Evolutionary conservation across 1,140 invertebrate species (phyloP).

Genomic region (Drosophila orena): DNA sequence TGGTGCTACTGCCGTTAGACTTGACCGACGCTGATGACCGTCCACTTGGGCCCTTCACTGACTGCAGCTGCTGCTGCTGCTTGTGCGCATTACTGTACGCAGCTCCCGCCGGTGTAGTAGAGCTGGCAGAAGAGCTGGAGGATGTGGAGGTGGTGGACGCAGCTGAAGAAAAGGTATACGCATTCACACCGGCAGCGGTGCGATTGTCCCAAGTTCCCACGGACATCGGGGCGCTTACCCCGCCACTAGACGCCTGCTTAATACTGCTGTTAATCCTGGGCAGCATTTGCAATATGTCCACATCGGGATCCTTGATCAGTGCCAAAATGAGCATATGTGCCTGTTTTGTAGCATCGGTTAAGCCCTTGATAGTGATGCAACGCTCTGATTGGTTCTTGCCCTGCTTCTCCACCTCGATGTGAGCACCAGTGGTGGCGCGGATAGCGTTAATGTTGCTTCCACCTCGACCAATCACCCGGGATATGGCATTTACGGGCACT

Average conservation of each 20-base stretch:
- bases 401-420: constrained; percentile 99
- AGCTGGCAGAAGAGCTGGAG: constrained; percentile 71
- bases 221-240: constrained; percentile 58
- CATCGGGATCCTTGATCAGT: constrained; percentile 96
- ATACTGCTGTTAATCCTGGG: constrained; percentile 88
- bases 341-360: constrained; percentile 95
- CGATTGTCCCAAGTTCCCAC: constrained; percentile 84
- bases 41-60: constrained; percentile 55
- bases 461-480: constrained; percentile 96
- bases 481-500: constrained; percentile 97
- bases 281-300: constrained; percentile 94
- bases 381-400: constrained; percentile 96
- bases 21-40: constrained; percentile 41
- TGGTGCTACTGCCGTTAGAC: constrained; percentile 54
- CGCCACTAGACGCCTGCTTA: constrained; percentile 76
- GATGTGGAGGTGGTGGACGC: constrained; percentile 74
- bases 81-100: constrained; percentile 82
- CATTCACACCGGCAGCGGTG: constrained; percentile 50
- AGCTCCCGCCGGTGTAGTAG: constrained; percentile 46
- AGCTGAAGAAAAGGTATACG: constrained; percentile 60
- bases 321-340: constrained; percentile 94
- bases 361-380: constrained; percentile 97
- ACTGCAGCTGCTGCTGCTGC: constrained; percentile 69
- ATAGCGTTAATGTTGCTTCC: constrained; percentile 99
- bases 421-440: constrained; percentile 95